Percentiles rank a stretch among this genome's conserved stretches.
Conservation (phyloP, 2,113 vertebrate genomes). For the Sphyrna mokarran region DNA sequence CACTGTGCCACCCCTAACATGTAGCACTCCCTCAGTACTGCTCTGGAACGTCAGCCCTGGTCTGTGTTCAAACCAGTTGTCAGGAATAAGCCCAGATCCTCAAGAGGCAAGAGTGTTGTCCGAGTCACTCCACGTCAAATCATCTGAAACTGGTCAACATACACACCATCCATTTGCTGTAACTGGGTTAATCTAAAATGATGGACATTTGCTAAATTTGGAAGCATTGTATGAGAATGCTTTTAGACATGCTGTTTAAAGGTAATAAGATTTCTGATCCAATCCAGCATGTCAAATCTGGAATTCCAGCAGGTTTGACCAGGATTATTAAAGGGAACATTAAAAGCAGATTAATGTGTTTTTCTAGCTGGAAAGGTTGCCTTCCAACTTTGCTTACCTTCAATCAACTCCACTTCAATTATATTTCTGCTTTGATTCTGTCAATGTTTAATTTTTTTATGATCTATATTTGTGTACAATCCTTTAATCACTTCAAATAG, state of each 20-base stretch:
- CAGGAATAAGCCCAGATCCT: no score
- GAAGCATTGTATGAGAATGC: background rate
- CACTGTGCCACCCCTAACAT: no score
- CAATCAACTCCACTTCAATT: background rate
- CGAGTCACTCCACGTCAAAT: background rate
- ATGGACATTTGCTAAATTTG: background rate
- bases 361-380: background rate
- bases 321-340: background rate
- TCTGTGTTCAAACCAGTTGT: no score
- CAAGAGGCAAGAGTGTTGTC: no score
- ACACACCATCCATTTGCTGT: background rate
- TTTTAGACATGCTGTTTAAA: background rate
- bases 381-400: background rate
- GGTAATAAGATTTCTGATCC: background rate
- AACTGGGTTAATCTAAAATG: background rate
- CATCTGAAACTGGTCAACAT: background rate
- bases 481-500: background rate
- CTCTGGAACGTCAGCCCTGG: no score
- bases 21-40: no score
- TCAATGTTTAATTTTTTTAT: background rate
- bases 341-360: background rate
- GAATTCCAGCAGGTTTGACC: background rate
- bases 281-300: background rate
- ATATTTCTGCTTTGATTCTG: background rate
- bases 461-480: background rate